A percentile compares a stretch with the other conserved stretches of the same genome.
Evolutionary conservation across 2,797 vertebrate genomes (phyloP).

Genomic region (Perodicticus potto): DNA sequence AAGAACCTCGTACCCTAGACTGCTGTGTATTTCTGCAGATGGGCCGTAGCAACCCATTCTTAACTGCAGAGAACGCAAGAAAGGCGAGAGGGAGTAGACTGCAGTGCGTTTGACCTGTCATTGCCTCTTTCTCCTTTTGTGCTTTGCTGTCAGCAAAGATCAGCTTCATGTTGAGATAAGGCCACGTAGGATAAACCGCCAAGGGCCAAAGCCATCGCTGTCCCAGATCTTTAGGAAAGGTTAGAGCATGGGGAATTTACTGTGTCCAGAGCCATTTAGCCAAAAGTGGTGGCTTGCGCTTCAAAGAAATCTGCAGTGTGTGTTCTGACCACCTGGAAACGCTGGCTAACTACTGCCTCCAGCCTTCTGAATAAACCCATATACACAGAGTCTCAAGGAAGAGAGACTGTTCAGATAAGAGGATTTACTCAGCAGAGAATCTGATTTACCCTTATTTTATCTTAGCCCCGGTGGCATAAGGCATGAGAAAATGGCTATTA

Average conservation of each 20-base stretch:
- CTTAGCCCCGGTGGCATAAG: not conserved
- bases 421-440: constrained; percentile 73
- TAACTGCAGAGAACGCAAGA: not conserved
- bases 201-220: not conserved
- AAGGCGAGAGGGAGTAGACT: not conserved
- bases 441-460: constrained; percentile 61
- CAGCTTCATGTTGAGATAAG: constrained; percentile 2
- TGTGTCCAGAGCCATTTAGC: constrained; percentile 2
- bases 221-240: constrained; percentile 3
- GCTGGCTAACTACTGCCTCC: not conserved
- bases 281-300: not conserved
- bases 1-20: not conserved
- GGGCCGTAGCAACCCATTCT: not conserved
- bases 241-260: not conserved
- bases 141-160: constrained; percentile 65
- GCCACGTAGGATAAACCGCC: not conserved
- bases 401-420: constrained; percentile 70
- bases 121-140: constrained; percentile 53
- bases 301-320: constrained; percentile 37
- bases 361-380: constrained; percentile 49
- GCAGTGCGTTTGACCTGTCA: constrained; percentile 26
- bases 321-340: constrained; percentile 46
- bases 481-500: constrained; percentile 60
- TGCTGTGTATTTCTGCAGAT: not conserved
- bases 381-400: constrained; percentile 42